Base-by-base conservation (phyloP, 2,113 vertebrate species). In the Tichodroma muraria region DNA sequence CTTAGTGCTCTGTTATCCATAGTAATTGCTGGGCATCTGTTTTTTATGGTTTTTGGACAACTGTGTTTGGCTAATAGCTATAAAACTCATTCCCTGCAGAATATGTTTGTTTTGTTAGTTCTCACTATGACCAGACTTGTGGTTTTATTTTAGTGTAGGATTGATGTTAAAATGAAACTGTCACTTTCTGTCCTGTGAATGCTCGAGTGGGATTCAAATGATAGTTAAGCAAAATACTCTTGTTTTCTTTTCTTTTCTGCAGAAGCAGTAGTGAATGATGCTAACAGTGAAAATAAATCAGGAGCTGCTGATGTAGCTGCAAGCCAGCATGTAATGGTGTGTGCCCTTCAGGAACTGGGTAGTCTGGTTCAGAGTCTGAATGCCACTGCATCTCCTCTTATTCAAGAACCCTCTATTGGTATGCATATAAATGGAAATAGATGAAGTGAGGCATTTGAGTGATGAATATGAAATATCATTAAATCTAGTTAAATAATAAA, bases 291-390 rank as follows among this genome's bases (percentile, higher is more conserved):
- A 95, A 99, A 99, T 95, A 99, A 99, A 89, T 98, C 98, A 0
- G 99, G 99, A n/a, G 98, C 98, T 31, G 98, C 99, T 5, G 99
- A 99, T 65, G 98, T 99, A 15, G 99, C 99, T 33, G 99, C 99
- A 82, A 99, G 99, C 96, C 99, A 99, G 96, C 99, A 99, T 2
- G 98, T 99, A 47, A 99, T 99, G 99, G 99, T 99, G 90, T 99
- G 99, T 56, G 99, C 99, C 11, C 98, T 99, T 7, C 99, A 99
- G 89, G 99, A 99, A 66, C 98, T 99, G 25, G 99, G 99, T 60
- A 99, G 99, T 93, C 98, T 99, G 84, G 99, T 99, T 63, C 99
- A 99, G 97, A 99, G 99, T 63, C 97, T 99, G 82, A 99, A 98
- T 79, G 99, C 99, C 60, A 99, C 99, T 2, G 98, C 99, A 8